Evolutionary conservation across 2,797 vertebrate genomes (phyloP).

Genomic region (Limosa lapponica): DNA sequence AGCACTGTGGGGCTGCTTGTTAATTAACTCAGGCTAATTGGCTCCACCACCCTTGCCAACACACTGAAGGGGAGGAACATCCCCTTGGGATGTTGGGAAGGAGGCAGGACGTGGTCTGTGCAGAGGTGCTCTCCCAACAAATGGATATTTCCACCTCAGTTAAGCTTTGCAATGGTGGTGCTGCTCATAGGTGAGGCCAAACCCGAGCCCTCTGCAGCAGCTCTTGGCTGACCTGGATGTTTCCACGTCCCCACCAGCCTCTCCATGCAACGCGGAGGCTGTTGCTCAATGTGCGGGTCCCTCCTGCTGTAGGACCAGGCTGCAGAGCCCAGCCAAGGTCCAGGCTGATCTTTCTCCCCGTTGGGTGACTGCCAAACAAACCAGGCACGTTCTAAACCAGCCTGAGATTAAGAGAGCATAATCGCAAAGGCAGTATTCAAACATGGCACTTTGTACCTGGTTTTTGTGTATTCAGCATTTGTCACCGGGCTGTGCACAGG

Average conservation of each 20-base stretch:
- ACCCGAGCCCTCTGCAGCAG: not conserved
- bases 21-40: fast-evolving
- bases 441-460: not conserved
- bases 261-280: not conserved
- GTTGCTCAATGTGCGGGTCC: not conserved
- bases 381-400: not conserved
- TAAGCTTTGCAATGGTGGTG: not conserved
- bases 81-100: not conserved
- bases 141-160: fast-evolving
- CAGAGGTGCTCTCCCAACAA: fast-evolving
- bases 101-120: fast-evolving
- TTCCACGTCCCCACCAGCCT: not conserved
- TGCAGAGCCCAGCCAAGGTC: not conserved
- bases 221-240: not conserved
- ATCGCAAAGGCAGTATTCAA: not conserved
- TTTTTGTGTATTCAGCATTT: not conserved
- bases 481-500: fast-evolving
- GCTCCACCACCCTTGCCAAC: not conserved
- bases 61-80: not conserved
- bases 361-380: not conserved
- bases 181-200: not conserved
- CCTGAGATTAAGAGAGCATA: not conserved
- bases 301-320: not conserved
- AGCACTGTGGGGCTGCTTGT: not conserved
- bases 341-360: fast-evolving